Evolutionary conservation across 92 coral and sea anemone species (phyloP), one percentile per base, ranked within the genome.

Genomic region (Zoanthus gigantus): DNA sequence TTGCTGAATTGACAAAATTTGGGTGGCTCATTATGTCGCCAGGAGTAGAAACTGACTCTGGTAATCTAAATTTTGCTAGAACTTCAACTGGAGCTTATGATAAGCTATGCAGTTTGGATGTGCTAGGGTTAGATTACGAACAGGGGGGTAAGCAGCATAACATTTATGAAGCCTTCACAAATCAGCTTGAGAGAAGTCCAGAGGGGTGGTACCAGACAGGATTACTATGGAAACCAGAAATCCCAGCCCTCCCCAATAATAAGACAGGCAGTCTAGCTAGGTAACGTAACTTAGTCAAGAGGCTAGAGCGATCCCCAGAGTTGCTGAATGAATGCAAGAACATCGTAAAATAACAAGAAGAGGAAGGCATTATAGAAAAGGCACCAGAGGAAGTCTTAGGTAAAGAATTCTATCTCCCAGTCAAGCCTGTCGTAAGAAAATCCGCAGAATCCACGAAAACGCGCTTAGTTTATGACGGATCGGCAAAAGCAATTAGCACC

Each of bases 121-220:
- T 88, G 12, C 79, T 88, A 37, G 91, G 91, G 23, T 83, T 88
- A 28, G 87, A 63, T n/a, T 76, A 88, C 76, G 31, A 72, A 46
- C 87, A 72, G 30, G 72, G 17, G 82, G 90, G 52, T 50, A 82
- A 88, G 15, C 87, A 79, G 76, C 31, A 78, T 42, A 69, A 71
- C 29, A 86, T 87, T 8, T 87, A 87, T 54, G 81, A 71, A 42
- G 72, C 80, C 68, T 87, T 87, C 30, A 87, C 79, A 60, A 71
- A 87, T 44, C 79, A 87, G 45, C 53, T 87, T 16, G 37, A 77
- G 72, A 85, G 80, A 23, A 67, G 72, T 69, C 42, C 52, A 16
- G 86, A 87, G 63, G 90, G 90, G 13, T 87, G 86, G 86, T 87
- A 79, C 72, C 72, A 87, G 31, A 79, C 90, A 47, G 78, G 66